Base-by-base conservation (phyloP, 2,888 invertebrate genomes). In the Pristionchus arcanus region DNA sequence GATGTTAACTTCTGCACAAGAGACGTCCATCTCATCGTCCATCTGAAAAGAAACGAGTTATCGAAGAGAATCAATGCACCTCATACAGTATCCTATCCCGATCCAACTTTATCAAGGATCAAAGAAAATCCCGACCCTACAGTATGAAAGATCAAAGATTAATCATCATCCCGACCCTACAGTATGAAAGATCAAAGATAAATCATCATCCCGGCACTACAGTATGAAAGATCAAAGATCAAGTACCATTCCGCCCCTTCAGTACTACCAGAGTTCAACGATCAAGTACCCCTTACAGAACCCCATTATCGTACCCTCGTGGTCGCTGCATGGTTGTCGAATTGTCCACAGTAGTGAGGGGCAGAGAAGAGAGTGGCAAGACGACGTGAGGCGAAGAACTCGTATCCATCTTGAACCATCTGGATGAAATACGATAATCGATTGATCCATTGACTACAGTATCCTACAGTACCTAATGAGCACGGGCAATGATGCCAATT, bases 401-500 rank as follows among this genome's bases (percentile, higher is more conserved):
- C 92, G 90, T 92, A 92, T 90, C 96, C 94, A 84, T 89, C 89
- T 84, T 89, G 89, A 15, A 89, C 89, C 68, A 89, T 84, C 89
- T 89, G 59, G 21, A 59, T 16, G 34, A 1, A 34, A 42, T 77
- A 83, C 28, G 68, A n/a, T 87, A 37, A 37, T 25, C 42, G 68
- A 19, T 34, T n/a, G 42, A 68, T 21, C 5, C 59, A 25, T 21
- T 59, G 15, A n/a, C 7, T 71, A 68, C 59, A 55, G 37, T 84
- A 90, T 42, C 21, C 77, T 77, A 71, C 81, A 55, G 37, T 84
- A 90, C 91, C 84, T 92, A 92, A 90, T 94, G 94, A 37, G 94
- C 94, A 37, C 94, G 92, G 25, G 96, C 96, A 89, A 96, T 96
- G 63, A 96, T 94, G 92, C 96, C 96, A 91, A 96, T 95, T 91